Percentiles rank a stretch among this genome's conserved stretches.
phyloP scores from a whole-genome alignment of 2,113 vertebrate species.

The Cinclus cinclus region DNA sequence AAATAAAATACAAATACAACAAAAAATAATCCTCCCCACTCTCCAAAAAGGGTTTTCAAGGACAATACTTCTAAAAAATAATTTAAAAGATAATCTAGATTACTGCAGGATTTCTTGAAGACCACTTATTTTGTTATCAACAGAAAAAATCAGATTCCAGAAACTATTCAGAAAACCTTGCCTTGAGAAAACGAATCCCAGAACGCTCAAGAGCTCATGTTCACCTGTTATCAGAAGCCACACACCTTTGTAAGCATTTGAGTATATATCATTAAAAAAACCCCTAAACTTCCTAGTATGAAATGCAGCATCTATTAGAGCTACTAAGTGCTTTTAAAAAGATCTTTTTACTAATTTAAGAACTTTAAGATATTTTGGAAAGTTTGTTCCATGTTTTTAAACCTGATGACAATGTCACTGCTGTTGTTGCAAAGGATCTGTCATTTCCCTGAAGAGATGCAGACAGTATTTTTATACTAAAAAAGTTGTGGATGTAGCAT shows the following conservation, averaged over 20 bases:
- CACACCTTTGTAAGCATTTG: neutral
- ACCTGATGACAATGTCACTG: neutral
- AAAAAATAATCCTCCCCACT: neutral
- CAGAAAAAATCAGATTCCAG: neutral
- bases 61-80: rapidly evolving
- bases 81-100: neutral
- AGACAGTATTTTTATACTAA: neutral
- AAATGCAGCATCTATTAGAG: neutral
- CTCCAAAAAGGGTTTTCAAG: neutral
- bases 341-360: neutral
- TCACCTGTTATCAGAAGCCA: neutral
- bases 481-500: neutral
- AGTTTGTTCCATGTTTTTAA: neutral
- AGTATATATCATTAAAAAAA: rapidly evolving
- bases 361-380: neutral
- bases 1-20: neutral
- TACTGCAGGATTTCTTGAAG: neutral
- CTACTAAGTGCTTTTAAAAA: neutral
- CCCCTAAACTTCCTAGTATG: neutral
- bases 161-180: neutral
- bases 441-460: neutral
- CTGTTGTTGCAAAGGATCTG: neutral
- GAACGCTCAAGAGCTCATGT: neutral
- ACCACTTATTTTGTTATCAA: neutral
- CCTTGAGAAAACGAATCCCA: neutral